phyloP scores from a whole-genome alignment of 2,113 vertebrate genomes.

The Chloropsis cyanopogon region DNA sequence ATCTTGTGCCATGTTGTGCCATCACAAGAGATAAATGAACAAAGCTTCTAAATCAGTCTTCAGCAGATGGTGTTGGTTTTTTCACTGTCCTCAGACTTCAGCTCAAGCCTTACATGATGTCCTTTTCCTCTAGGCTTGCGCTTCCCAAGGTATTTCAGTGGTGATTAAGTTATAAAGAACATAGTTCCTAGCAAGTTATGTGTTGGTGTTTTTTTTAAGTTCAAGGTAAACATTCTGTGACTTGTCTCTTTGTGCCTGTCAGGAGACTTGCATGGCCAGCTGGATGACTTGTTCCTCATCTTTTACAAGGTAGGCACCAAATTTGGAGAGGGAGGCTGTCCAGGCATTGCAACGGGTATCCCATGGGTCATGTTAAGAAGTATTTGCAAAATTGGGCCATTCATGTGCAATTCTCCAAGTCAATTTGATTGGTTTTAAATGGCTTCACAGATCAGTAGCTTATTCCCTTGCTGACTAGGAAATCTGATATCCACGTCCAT shows the following conservation, averaged over 20 bases:
- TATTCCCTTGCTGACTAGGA: background rate
- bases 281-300: slow-evolving; percentile 81
- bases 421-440: background rate
- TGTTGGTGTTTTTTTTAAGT: background rate
- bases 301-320: slow-evolving; percentile 60
- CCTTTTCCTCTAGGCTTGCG: background rate
- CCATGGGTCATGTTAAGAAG: background rate
- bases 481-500: fast-evolving
- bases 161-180: background rate
- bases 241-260: slow-evolving; percentile 14
- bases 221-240: background rate
- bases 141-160: background rate
- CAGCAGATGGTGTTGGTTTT: background rate
- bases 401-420: background rate
- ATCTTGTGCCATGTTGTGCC: background rate
- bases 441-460: background rate
- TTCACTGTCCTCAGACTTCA: background rate
- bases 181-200: background rate
- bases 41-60: background rate
- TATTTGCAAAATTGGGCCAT: background rate
- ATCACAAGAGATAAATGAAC: background rate
- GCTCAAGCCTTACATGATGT: background rate
- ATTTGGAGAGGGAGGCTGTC: background rate
- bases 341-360: background rate
- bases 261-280: slow-evolving; percentile 92